phyloP scores from a whole-genome alignment of 2,888 invertebrate genomes.

The Eupithecia insigniata region DNA sequence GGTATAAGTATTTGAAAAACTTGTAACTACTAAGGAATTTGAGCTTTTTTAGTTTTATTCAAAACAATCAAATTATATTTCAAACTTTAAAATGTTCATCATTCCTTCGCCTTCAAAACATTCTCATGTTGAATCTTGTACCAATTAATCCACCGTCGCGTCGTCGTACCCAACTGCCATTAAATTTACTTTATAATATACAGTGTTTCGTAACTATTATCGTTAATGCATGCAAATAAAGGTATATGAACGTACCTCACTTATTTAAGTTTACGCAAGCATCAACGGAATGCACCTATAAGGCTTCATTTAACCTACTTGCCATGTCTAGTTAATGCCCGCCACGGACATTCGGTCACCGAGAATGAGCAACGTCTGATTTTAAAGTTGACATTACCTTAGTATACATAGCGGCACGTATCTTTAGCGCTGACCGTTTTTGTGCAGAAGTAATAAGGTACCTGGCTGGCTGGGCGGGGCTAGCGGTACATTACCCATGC shows the following conservation, averaged over 20 bases:
- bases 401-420: too few relatives aligned
- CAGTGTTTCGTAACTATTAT: not conserved
- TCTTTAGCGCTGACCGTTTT: too few relatives aligned
- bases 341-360: constrained; percentile 50
- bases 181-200: not conserved
- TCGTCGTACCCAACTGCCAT: not conserved
- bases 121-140: not conserved
- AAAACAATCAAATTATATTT: too few relatives aligned
- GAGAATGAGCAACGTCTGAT: not conserved
- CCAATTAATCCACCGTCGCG: not conserved
- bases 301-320: constrained; percentile 36
- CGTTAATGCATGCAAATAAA: not conserved
- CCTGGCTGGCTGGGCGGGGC: too few relatives aligned
- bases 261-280: constrained; percentile 45
- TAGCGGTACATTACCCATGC: too few relatives aligned
- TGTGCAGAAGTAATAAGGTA: too few relatives aligned
- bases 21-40: too few relatives aligned
- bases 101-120: not conserved
- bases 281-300: constrained; percentile 40
- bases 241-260: not conserved
- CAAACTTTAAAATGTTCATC: not conserved
- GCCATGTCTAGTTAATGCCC: constrained; percentile 9
- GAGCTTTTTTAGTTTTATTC: too few relatives aligned
- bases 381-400: not conserved
- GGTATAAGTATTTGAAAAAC: too few relatives aligned